These are phyloP conservation scores for Sinodicranocentrus sp. DNA, from an alignment of 2,888 invertebrate species.

Conservation along the genomic window DNA sequence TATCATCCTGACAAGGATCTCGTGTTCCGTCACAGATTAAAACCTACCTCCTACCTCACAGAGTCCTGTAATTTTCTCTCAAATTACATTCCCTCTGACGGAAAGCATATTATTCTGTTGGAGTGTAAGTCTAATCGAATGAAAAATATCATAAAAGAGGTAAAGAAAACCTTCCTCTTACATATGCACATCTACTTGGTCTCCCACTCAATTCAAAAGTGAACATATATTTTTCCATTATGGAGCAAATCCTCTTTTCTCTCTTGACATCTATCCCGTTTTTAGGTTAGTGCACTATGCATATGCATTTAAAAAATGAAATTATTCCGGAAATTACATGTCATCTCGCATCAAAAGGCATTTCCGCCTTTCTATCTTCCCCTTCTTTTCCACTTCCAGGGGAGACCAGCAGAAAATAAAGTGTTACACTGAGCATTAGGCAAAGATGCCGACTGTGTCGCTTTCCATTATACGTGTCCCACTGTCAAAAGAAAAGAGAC, in stretches of 20 bases:
- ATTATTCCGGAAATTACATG: slow-evolving; percentile 71
- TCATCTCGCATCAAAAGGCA: slow-evolving; percentile 63
- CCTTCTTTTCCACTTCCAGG: slow-evolving; percentile 33
- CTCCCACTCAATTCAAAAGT: slow-evolving; percentile 5
- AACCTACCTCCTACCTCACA: background rate
- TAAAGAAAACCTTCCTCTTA: too few species aligned
- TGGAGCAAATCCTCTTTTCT: background rate
- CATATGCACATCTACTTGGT: too few species aligned
- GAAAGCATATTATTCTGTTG: too few species aligned
- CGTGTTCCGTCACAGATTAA: slow-evolving; percentile 15
- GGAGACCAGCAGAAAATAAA: slow-evolving; percentile 24
- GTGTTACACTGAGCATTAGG: background rate
- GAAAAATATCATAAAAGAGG: too few species aligned
- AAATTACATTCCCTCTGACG: slow-evolving; percentile 17
- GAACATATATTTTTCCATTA: slow-evolving; percentile 23
- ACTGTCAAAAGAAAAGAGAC: slow-evolving; percentile 53
- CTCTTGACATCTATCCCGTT: background rate
- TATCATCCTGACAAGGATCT: background rate
- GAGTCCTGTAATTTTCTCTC: slow-evolving; percentile 29
- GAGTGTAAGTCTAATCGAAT: too few species aligned
- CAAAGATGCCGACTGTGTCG: background rate
- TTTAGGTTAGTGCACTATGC: slow-evolving; percentile 15
- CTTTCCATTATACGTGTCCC: slow-evolving; percentile 46
- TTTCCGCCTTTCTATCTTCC: slow-evolving; percentile 59
- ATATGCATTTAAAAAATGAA: slow-evolving; percentile 46